phyloP scores from a whole-genome alignment of 2,888 invertebrate species.

The Crocallis elinguaria region DNA sequence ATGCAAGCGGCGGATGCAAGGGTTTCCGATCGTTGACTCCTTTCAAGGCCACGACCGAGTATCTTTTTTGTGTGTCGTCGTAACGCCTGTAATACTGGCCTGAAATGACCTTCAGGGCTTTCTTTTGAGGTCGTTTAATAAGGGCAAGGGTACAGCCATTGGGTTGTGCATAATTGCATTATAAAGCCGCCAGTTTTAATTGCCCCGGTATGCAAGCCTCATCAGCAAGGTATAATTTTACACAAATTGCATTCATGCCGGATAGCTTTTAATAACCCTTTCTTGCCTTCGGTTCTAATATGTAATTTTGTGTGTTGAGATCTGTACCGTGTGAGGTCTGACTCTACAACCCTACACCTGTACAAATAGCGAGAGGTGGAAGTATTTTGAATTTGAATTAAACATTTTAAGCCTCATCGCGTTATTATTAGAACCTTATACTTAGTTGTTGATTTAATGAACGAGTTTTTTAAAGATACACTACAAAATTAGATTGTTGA shows the following conservation, averaged over 20 bases:
- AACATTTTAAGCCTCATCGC: too few relatives aligned
- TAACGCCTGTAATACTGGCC: constrained; percentile 70
- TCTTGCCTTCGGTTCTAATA: too few relatives aligned
- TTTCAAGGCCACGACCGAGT: constrained; percentile 77
- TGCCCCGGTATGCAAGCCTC: background rate
- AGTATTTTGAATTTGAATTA: too few relatives aligned
- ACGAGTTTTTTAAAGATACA: too few relatives aligned
- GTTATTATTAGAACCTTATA: too few relatives aligned
- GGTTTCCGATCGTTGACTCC: constrained; percentile 82
- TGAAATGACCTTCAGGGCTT: constrained; percentile 76
- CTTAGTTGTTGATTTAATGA: too few relatives aligned
- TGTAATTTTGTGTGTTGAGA: too few relatives aligned
- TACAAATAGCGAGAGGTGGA: too few relatives aligned
- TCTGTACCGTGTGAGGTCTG: too few relatives aligned
- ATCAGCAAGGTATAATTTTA: background rate
- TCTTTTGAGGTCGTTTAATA: constrained; percentile 70
- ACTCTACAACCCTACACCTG: too few relatives aligned
- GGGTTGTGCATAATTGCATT: constrained; percentile 8
- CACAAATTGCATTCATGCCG: background rate
- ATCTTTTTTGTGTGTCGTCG: constrained; percentile 72
- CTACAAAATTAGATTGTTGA: too few relatives aligned
- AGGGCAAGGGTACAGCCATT: constrained; percentile 9
- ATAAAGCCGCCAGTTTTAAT: background rate
- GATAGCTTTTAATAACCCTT: background rate
- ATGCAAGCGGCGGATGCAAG: constrained; percentile 79